Evolutionary conservation across 2,888 invertebrate species (phyloP), one percentile per base, ranked within the genome.

Genomic region (Nowickia ferox): DNA sequence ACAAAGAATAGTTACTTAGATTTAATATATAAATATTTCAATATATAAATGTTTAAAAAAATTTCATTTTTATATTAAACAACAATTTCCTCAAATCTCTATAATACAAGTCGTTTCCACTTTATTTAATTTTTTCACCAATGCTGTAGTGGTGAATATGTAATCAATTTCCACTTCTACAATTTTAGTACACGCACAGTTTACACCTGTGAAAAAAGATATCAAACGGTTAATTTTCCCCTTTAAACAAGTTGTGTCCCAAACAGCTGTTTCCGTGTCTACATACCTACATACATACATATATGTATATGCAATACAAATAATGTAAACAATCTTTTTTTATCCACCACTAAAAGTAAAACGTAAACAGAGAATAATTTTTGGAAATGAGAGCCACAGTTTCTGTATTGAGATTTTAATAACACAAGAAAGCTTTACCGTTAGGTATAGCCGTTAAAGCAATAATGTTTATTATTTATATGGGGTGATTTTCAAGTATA

Each of bases 371-470:
- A 75, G 69, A 75, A 65, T 42, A 0, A 15, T 17, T 46, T 9
- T 51, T 13, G 2, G 40, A 11, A 44, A 22, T 48, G n/a, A 53
- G 53, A 53, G 57, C 40, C 44, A 30, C 9, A 40, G 11, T 22
- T 1, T 30, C 4, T 71, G 9, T 38, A 8, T 15, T 42, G 22
- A 61, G 19, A 74, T n/a, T 57, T 68, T 2, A 19, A 8, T 19
- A 40, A 63, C 15, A 13, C n/a, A 4, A 15, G 63, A 83, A 83
- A 86, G 83, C 75, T 86, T 83, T 71, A 79, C 86, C 82, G 86
- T 40, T 86, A 53, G 69, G 57, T 42, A 19, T 22, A 11, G 72
- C 82, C 76, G 83, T 72, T 61, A 81, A 77, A 48, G 30, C 55
- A 76, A 38, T 30, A 38, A 46, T 68, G 13, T 78, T 71, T 57